These are phyloP conservation scores for Calonectris borealis DNA, from an alignment of 2,113 vertebrate genomes.

Conservation along the genomic window DNA sequence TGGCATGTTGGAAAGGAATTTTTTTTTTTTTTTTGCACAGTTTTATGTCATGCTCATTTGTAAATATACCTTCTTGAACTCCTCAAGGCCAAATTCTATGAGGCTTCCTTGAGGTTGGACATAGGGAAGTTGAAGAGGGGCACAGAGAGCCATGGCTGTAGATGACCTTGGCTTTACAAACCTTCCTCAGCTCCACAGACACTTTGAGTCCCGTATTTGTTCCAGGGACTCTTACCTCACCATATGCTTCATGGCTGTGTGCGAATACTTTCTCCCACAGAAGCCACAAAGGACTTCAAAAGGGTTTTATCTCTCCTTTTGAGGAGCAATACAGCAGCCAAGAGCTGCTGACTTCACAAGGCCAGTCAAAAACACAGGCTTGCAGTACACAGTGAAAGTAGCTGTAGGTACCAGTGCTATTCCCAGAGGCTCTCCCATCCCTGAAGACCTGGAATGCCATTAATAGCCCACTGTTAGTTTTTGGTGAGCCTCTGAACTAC, in stretches of 20 bases:
- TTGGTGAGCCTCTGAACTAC: neutral
- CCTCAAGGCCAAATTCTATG: neutral
- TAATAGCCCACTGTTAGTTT: neutral
- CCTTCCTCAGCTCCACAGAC: neutral
- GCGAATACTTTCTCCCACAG: neutral
- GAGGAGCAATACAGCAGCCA: neutral
- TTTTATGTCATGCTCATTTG: neutral
- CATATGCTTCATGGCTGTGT: neutral
- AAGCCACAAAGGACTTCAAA: neutral
- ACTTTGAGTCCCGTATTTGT: neutral
- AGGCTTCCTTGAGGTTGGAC: neutral
- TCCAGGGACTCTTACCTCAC: neutral
- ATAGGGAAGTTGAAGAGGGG: neutral
- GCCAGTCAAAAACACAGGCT: neutral
- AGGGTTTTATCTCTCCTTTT: neutral
- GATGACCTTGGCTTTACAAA: neutral
- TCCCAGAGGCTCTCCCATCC: neutral
- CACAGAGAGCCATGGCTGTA: neutral
- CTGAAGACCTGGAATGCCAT: neutral
- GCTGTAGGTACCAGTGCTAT: neutral
- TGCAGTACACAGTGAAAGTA: neutral
- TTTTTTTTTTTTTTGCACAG: accelerated
- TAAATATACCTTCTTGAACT: neutral
- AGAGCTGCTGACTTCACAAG: neutral
- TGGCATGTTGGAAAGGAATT: neutral